Evolutionary conservation across 2,888 invertebrate species (phyloP).

Genomic region (Tridacna crocea): DNA sequence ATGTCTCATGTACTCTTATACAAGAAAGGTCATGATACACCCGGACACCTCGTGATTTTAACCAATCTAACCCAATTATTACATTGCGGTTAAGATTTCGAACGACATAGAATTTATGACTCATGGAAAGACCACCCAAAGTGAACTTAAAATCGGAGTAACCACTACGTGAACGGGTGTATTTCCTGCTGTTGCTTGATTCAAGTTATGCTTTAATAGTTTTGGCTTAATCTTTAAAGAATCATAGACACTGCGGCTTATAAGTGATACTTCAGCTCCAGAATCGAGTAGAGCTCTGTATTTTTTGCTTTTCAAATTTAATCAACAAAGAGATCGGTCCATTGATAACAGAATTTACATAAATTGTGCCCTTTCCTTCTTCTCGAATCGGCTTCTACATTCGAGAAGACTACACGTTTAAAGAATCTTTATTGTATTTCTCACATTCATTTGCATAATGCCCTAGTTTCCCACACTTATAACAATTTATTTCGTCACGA

Average conservation of each 20-base stretch:
- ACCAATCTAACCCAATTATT: conserved; percentile 43
- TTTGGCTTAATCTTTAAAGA: conserved; percentile 2
- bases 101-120: conserved; percentile 18
- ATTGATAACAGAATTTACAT: background rate
- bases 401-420: too few relatives aligned
- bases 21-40: too few relatives aligned
- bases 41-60: background rate
- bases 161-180: conserved; percentile 24
- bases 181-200: conserved; percentile 15
- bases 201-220: conserved; percentile 4
- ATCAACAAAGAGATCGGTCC: conserved; percentile 10
- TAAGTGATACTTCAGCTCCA: conserved; percentile 18
- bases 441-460: too few relatives aligned
- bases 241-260: conserved; percentile 8
- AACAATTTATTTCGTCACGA: too few relatives aligned
- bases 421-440: too few relatives aligned
- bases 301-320: conserved; percentile 8
- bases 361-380: background rate
- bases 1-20: too few relatives aligned
- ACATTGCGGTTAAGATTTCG: conserved; percentile 35
- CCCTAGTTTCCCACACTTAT: too few relatives aligned
- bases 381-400: too few relatives aligned
- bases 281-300: conserved; percentile 18
- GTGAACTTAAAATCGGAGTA: conserved; percentile 13
- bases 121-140: background rate